Evolutionary conservation across 2,888 invertebrate species (phyloP).

Genomic region (Athrips mouffetella): DNA sequence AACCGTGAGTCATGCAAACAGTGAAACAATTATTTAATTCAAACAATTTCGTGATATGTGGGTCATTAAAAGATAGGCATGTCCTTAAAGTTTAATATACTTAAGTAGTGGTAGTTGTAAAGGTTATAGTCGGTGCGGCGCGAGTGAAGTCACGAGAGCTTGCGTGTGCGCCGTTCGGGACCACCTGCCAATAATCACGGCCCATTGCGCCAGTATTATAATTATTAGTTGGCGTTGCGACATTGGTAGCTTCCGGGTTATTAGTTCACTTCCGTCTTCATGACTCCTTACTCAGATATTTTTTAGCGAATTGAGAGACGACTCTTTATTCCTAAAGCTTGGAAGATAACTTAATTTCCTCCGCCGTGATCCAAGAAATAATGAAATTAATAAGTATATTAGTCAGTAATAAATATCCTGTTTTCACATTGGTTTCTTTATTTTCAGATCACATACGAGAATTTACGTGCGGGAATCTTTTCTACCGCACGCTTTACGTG

Average conservation of each 20-base stretch:
- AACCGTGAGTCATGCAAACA: conserved; percentile 1
- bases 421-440: conserved; percentile 33
- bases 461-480: conserved; percentile 80
- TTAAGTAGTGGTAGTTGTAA: conserved; percentile 47
- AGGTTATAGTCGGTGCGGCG: conserved; percentile 26
- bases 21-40: conserved; percentile 1
- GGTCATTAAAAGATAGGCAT: conserved; percentile 16
- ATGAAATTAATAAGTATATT: too few relatives aligned
- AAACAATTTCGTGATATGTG: conserved; percentile 8
- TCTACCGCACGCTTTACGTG: conserved; percentile 80
- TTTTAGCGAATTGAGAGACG: too few relatives aligned
- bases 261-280: too few relatives aligned
- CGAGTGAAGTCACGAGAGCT: conserved; percentile 52
- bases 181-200: conserved; percentile 62
- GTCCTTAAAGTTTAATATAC: conserved; percentile 40
- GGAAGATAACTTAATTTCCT: too few relatives aligned
- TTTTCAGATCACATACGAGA: conserved; percentile 79
- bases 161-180: conserved; percentile 54
- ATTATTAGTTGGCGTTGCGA: too few relatives aligned
- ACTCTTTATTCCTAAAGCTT: too few relatives aligned
- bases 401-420: background rate
- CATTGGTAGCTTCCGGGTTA: too few relatives aligned
- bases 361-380: too few relatives aligned
- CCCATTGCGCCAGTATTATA: conserved; percentile 45
- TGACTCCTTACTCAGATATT: too few relatives aligned